phyloP scores from a whole-genome alignment of 1,140 invertebrate species.

The Euwallacea similis region DNA sequence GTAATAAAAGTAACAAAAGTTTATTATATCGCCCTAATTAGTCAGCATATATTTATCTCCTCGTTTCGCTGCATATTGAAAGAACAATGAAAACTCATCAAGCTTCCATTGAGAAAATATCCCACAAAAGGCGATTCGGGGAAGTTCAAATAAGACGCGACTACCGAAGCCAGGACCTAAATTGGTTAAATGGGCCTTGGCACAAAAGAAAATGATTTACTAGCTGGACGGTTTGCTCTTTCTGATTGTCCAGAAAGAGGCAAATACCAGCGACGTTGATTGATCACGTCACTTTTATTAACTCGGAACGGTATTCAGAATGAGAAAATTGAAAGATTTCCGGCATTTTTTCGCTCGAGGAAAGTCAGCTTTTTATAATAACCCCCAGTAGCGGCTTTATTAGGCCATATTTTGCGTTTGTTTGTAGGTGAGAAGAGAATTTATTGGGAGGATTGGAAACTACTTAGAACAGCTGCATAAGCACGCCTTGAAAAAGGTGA shows the following conservation, averaged over 20 bases:
- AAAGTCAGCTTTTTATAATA: neutral
- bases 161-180: conserved; percentile 17
- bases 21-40: neutral
- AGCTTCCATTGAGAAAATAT: neutral
- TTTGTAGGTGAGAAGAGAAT: conserved; percentile 64
- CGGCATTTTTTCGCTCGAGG: neutral
- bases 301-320: neutral
- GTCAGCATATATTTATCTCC: neutral
- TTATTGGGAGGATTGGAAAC: conserved; percentile 59
- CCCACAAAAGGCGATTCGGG: neutral
- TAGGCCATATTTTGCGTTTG: neutral
- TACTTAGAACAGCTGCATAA: conserved; percentile 43
- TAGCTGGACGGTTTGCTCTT: conserved; percentile 16
- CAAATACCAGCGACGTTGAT: conserved; percentile 24
- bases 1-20: too few species aligned
- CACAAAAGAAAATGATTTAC: conserved; percentile 31
- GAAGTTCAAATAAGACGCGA: conserved; percentile 17
- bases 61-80: neutral
- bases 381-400: neutral
- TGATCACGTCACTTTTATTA: conserved; percentile 18
- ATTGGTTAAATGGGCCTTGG: conserved; percentile 18
- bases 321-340: conserved; percentile 10
- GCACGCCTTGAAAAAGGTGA: conserved; percentile 65
- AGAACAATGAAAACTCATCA: neutral
- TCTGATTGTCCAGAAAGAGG: conserved; percentile 26